Evolutionary conservation across 1,140 invertebrate species (phyloP).

Genomic region (Diabrotica virgifera): DNA sequence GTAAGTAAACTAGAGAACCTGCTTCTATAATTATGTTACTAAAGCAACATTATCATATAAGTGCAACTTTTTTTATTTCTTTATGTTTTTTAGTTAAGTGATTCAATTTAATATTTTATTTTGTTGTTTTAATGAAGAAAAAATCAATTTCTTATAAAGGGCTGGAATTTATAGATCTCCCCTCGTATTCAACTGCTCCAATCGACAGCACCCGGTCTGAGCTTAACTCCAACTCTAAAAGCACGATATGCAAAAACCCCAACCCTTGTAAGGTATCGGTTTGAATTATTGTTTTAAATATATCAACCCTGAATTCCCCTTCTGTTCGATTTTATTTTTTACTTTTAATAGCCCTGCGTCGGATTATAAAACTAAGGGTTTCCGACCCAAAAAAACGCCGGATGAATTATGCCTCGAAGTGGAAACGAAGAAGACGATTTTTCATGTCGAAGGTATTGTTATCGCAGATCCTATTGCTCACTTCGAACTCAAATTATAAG

Average conservation of each 20-base stretch:
- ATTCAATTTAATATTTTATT: no score
- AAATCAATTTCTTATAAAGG: no score
- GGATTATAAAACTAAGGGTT: slow-evolving; percentile 22
- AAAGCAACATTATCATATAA: no score
- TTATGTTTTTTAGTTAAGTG: no score
- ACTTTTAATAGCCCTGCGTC: slow-evolving; percentile 18
- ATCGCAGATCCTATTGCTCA: not conserved
- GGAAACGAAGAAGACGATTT: slow-evolving; percentile 5
- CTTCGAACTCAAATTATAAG: no score
- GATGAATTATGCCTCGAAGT: slow-evolving; percentile 17
- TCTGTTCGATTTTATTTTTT: slow-evolving; percentile 23
- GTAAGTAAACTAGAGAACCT: no score
- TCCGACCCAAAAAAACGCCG: slow-evolving; percentile 10
- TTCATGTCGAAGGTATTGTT: slow-evolving; percentile 3
- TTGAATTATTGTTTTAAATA: slow-evolving; percentile 23
- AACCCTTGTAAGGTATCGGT: slow-evolving; percentile 22
- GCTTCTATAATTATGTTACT: no score
- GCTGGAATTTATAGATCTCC: not conserved
- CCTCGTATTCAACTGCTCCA: not conserved
- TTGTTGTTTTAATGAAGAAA: no score
- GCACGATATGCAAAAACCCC: slow-evolving; percentile 5
- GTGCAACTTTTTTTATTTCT: no score
- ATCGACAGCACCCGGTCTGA: not conserved
- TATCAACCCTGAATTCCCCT: slow-evolving; percentile 17
- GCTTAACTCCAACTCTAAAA: not conserved